Percentiles rank a stretch among this genome's conserved stretches.
Evolutionary conservation across 2,797 vertebrate species (phyloP).

Genomic region (Sebastes vulpes): DNA sequence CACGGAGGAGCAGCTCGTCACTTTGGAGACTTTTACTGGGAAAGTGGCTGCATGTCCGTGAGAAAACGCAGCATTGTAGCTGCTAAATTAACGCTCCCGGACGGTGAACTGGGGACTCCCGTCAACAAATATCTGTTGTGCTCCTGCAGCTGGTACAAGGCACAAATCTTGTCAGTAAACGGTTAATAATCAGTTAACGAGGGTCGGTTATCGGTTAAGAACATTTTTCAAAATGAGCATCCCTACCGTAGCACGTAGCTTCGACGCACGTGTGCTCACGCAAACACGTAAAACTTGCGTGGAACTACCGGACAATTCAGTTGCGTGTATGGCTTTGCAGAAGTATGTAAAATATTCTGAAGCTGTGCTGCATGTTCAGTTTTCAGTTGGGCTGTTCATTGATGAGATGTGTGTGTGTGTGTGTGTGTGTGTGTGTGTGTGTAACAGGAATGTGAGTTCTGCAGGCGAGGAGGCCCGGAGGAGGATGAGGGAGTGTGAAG

Average conservation of each 20-base stretch:
- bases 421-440: slow-evolving; percentile 47
- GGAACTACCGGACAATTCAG: not conserved
- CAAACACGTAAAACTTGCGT: not conserved
- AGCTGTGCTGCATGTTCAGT: not conserved
- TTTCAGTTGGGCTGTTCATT: not conserved
- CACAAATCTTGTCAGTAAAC: too few relatives aligned
- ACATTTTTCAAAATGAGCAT: too few relatives aligned
- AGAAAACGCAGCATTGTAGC: too few relatives aligned
- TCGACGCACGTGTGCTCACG: not conserved
- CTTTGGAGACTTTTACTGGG: too few relatives aligned
- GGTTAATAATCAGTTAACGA: too few relatives aligned
- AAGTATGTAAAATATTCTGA: not conserved
- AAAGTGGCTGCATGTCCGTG: too few relatives aligned
- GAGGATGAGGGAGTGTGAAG: slow-evolving; percentile 98
- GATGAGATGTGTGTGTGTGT: slow-evolving; percentile 31
- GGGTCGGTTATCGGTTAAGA: too few relatives aligned
- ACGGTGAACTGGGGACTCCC: too few relatives aligned
- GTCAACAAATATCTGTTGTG: too few relatives aligned
- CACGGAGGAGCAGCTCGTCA: too few relatives aligned
- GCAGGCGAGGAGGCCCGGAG: slow-evolving; percentile 97
- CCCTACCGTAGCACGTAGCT: not conserved
- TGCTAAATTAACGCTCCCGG: too few relatives aligned
- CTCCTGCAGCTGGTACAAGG: too few relatives aligned
- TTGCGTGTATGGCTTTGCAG: not conserved
- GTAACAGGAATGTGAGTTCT: slow-evolving; percentile 95